A percentile compares a stretch with the other conserved stretches of the same genome.
Conservation (phyloP, 1,140 invertebrate genomes). For the Drosophila serrata region DNA sequence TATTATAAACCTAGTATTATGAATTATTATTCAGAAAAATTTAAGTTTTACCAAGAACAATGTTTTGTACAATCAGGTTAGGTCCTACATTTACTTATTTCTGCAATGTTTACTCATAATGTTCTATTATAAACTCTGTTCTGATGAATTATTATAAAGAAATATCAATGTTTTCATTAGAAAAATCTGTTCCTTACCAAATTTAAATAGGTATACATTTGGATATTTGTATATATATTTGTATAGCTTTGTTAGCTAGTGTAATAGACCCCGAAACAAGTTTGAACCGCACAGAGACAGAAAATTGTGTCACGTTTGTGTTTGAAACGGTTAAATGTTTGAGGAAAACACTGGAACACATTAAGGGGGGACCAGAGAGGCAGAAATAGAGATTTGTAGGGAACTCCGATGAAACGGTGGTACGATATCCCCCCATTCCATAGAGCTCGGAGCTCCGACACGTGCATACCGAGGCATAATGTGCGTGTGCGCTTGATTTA, state of each 20-base stretch:
- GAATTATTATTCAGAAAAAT: too few species aligned
- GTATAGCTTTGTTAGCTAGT: constrained; percentile 12
- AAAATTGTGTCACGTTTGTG: constrained; percentile 81
- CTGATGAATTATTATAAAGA: not conserved
- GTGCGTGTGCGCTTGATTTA: constrained; percentile 83
- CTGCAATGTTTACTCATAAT: too few species aligned
- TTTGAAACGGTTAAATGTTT: constrained; percentile 62
- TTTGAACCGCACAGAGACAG: constrained; percentile 68
- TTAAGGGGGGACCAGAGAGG: constrained; percentile 37
- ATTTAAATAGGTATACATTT: not conserved
- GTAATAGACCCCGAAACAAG: constrained; percentile 72
- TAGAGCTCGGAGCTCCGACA: constrained; percentile 8
- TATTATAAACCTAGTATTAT: too few species aligned
- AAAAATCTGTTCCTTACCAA: not conserved
- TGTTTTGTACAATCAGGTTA: too few species aligned
- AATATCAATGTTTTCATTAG: not conserved
- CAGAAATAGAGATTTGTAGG: constrained; percentile 5
- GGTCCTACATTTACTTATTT: too few species aligned
- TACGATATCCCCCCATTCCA: constrained; percentile 26
- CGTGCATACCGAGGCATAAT: constrained; percentile 74
- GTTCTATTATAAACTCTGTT: not conserved
- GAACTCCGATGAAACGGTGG: constrained; percentile 9
- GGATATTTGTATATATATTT: not conserved
- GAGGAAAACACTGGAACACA: constrained; percentile 39
- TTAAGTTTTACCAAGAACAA: too few species aligned